Evolutionary conservation across 1,140 invertebrate species (phyloP).

Genomic region (Nymphalis io): DNA sequence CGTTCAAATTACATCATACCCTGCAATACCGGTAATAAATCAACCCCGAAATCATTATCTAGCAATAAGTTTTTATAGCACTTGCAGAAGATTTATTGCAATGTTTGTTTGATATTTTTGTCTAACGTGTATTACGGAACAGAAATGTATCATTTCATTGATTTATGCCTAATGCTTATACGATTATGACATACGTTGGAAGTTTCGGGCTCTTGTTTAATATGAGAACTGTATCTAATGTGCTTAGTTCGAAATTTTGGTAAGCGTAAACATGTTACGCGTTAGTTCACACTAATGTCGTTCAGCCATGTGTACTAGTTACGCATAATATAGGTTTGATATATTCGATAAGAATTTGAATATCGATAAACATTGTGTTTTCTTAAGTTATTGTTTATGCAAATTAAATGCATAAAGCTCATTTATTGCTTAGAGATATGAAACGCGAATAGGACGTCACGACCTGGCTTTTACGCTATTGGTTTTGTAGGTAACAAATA

Average conservation of each 20-base stretch:
- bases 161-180: constrained; percentile 27
- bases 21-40: background rate
- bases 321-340: too few species aligned
- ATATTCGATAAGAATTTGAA: too few species aligned
- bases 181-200: constrained; percentile 25
- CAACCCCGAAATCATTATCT: background rate
- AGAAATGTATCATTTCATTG: constrained; percentile 22
- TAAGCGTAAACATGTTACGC: background rate
- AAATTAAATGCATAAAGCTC: too few species aligned
- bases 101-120: constrained; percentile 8
- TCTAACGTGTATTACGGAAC: background rate
- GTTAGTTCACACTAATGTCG: background rate
- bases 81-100: constrained; percentile 9
- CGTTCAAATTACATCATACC: too few species aligned
- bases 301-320: background rate
- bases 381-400: too few species aligned
- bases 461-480: too few species aligned
- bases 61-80: background rate
- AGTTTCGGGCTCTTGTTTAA: constrained; percentile 11
- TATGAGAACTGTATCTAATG: background rate
- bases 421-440: too few species aligned
- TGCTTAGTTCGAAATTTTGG: background rate
- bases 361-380: too few species aligned
- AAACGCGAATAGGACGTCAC: too few species aligned
- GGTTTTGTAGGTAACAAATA: too few species aligned